Percentiles rank a stretch among this genome's conserved stretches.
These are phyloP conservation scores for Oasisia sp. DNA, from an alignment of 2,888 invertebrate species.

Conservation along the genomic window DNA sequence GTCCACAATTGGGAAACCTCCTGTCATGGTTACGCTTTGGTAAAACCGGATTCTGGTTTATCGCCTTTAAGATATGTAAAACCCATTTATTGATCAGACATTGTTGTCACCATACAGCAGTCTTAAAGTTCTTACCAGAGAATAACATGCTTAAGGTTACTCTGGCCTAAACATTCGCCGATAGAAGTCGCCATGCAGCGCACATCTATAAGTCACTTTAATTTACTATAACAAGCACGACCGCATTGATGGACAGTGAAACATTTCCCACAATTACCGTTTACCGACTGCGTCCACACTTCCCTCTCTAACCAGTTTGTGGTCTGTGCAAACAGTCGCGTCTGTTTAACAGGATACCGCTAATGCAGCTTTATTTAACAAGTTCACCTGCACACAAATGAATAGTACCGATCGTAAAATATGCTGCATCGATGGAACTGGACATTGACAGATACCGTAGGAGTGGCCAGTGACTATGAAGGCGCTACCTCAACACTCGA, in stretches of 20 bases:
- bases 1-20: too few species aligned
- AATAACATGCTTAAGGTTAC: neutral
- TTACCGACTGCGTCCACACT: neutral
- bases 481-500: neutral
- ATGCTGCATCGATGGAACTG: neutral
- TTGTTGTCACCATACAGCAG: neutral
- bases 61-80: neutral
- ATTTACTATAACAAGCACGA: neutral
- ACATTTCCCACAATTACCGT: neutral
- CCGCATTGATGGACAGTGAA: neutral
- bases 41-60: too few species aligned
- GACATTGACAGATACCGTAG: neutral
- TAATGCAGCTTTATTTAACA: slow-evolving; percentile 13
- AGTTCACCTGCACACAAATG: neutral
- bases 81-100: neutral
- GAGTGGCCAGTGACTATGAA: neutral
- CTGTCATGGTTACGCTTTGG: too few species aligned
- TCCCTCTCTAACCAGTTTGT: neutral
- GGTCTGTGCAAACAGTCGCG: neutral
- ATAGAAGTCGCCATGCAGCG: neutral
- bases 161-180: neutral
- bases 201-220: neutral
- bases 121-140: neutral
- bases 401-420: neutral
- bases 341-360: slow-evolving; percentile 4